phyloP scores from a whole-genome alignment of 64 coral and sea anemone genomes.

The Stylophora pistillata region DNA sequence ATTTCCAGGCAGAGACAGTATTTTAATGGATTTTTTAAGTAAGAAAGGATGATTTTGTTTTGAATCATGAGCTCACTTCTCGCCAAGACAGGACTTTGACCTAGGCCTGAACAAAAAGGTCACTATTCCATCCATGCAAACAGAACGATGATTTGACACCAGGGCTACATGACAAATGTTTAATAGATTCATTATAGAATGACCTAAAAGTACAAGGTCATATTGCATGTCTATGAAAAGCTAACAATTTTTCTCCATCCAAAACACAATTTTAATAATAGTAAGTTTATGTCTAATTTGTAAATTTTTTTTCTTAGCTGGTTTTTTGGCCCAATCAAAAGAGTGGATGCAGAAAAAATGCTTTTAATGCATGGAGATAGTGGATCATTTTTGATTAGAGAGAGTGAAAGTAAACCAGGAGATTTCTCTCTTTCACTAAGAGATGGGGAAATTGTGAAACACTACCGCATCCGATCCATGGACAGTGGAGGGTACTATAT shows the following conservation, averaged over 20 bases:
- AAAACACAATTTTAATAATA: no score
- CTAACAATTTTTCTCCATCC: no score
- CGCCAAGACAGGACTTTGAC: neutral
- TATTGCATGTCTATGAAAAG: no score
- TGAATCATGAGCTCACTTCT: neutral
- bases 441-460: slow-evolving; percentile 96
- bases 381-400: slow-evolving; percentile 90
- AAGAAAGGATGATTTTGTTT: neutral
- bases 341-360: slow-evolving; percentile 96
- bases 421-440: slow-evolving; percentile 87
- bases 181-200: no score
- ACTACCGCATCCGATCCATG: slow-evolving; percentile 88
- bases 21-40: no score
- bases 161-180: no score
- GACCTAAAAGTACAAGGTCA: no score
- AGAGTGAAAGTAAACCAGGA: slow-evolving; percentile 96
- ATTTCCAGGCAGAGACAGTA: no score
- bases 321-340: slow-evolving; percentile 94
- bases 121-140: neutral
- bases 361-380: slow-evolving; percentile 91
- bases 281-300: neutral
- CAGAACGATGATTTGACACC: neutral
- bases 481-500: slow-evolving; percentile 91
- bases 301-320: slow-evolving; percentile 61
- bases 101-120: neutral